These are phyloP conservation scores for Tetrax tetrax DNA, from an alignment of 2,113 vertebrate species.

Conservation along the genomic window DNA sequence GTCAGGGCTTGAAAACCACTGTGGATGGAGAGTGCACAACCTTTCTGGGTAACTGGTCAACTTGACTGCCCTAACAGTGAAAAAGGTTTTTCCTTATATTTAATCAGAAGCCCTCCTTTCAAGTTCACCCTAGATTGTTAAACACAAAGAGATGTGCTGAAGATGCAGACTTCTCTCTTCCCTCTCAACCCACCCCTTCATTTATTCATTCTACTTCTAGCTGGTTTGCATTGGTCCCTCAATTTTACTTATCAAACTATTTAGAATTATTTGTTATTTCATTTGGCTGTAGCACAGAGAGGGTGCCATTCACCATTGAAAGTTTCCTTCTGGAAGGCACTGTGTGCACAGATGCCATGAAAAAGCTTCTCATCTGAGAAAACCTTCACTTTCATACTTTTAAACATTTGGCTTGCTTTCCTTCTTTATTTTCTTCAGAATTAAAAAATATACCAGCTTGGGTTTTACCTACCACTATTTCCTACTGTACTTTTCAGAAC, in stretches of 20 bases:
- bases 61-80: background rate
- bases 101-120: background rate
- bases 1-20: background rate
- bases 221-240: background rate
- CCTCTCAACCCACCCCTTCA: fast-evolving
- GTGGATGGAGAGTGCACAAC: background rate
- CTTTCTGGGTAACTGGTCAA: background rate
- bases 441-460: background rate
- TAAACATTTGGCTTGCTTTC: background rate
- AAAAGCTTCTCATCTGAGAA: background rate
- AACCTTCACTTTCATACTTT: background rate
- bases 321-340: background rate
- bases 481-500: background rate
- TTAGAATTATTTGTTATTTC: background rate
- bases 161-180: background rate
- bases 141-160: background rate
- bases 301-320: background rate
- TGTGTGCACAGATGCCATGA: background rate
- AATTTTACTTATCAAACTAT: background rate
- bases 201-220: background rate
- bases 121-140: background rate
- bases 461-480: background rate
- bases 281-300: background rate
- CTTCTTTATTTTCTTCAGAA: background rate
- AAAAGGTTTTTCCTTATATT: background rate